phyloP scores from a whole-genome alignment of 2,888 invertebrate genomes.

The Arctia plantaginis region DNA sequence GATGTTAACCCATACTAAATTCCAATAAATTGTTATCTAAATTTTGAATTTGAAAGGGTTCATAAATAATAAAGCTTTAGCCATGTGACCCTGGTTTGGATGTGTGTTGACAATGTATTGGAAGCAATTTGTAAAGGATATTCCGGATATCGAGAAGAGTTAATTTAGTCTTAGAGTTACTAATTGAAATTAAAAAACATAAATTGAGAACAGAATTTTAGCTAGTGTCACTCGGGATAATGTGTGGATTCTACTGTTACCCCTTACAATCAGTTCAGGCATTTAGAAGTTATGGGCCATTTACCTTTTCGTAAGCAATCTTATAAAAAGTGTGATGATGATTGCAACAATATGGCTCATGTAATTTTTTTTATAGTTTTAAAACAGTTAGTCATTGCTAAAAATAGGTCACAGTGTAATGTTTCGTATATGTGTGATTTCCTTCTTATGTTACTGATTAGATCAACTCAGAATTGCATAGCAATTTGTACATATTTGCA shows the following conservation, averaged over 20 bases:
- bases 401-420: neutral
- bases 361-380: too few relatives aligned
- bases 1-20: conserved; percentile 42
- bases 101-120: neutral
- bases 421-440: too few relatives aligned
- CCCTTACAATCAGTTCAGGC: too few relatives aligned
- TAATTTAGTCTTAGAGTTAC: neutral
- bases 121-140: neutral
- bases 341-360: too few relatives aligned
- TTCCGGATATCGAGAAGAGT: neutral
- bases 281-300: too few relatives aligned
- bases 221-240: too few relatives aligned
- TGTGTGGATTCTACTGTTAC: too few relatives aligned
- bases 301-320: too few relatives aligned
- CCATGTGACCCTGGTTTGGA: conserved; percentile 21
- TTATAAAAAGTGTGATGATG: too few relatives aligned
- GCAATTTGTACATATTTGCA: neutral
- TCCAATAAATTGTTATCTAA: conserved; percentile 43
- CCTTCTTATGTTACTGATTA: neutral
- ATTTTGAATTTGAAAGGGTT: conserved; percentile 37
- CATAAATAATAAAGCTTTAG: conserved; percentile 33
- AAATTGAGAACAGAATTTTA: too few relatives aligned
- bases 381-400: neutral
- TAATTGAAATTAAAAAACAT: too few relatives aligned
- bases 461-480: neutral